Evolutionary conservation across 2,888 invertebrate genomes (phyloP).

Genomic region (Dione vanillae): DNA sequence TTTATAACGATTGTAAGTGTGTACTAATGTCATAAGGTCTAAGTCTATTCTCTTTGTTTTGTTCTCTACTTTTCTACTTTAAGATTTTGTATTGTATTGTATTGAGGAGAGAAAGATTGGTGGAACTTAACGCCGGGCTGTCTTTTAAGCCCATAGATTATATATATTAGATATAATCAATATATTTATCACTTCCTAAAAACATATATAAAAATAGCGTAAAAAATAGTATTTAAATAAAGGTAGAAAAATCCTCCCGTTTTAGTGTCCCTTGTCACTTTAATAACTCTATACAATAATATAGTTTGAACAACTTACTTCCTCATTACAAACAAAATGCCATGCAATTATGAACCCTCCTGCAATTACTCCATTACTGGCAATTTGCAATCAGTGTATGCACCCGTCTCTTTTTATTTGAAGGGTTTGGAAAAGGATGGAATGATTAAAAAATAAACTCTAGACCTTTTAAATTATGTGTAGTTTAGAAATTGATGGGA

Average conservation of each 20-base stretch:
- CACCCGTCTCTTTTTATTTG: slow-evolving; percentile 26
- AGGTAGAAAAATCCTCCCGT: background rate
- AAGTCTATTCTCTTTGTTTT: too few species aligned
- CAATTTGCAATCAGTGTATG: slow-evolving; percentile 32
- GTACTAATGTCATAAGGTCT: too few species aligned
- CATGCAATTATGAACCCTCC: slow-evolving; percentile 40
- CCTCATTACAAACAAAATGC: slow-evolving; percentile 36
- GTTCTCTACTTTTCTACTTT: too few species aligned
- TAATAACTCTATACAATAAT: slow-evolving; percentile 12
- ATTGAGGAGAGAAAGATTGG: too few species aligned
- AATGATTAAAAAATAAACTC: slow-evolving; percentile 23
- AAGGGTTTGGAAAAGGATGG: slow-evolving; percentile 26
- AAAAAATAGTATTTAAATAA: too few species aligned
- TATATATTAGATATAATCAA: too few species aligned
- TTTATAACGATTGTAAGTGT: background rate
- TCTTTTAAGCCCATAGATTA: too few species aligned
- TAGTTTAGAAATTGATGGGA: slow-evolving; percentile 3
- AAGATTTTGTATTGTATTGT: too few species aligned
- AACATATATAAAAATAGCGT: too few species aligned
- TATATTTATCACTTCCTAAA: too few species aligned
- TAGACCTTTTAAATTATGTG: slow-evolving; percentile 7
- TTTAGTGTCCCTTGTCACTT: slow-evolving; percentile 4
- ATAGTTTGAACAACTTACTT: slow-evolving; percentile 39
- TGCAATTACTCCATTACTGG: slow-evolving; percentile 39
- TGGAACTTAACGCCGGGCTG: too few species aligned